A percentile compares a stretch with the other conserved stretches of the same genome.
Conservation (phyloP, 2,797 vertebrate genomes). For the Tauraco hartlaubi region DNA sequence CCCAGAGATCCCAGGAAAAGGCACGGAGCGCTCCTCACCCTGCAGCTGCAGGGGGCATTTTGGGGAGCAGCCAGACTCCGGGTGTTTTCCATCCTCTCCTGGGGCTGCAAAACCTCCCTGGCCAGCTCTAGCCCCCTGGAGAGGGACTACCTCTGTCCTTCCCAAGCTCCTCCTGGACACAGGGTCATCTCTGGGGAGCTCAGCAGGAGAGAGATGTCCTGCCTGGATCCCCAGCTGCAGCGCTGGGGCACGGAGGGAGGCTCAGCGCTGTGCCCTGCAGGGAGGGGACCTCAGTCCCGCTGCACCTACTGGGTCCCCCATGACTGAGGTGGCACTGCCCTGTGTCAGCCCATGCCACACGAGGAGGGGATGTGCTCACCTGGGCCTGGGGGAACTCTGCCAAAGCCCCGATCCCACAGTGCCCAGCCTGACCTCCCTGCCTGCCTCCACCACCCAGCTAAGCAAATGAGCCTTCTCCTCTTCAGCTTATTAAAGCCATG, state of each 20-base stretch:
- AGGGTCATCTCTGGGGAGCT: background rate
- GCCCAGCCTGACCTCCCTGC: background rate
- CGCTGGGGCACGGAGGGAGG: too few species aligned
- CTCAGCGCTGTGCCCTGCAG: rapidly evolving
- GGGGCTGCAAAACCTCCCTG: background rate
- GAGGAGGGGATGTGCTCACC: rapidly evolving
- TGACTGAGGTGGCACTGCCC: background rate
- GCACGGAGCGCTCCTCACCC: background rate
- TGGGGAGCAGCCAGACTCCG: rapidly evolving
- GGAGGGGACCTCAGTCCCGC: rapidly evolving
- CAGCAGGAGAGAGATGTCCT: background rate
- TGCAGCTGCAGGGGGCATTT: background rate
- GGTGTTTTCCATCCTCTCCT: background rate
- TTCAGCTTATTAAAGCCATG: conserved; percentile 35
- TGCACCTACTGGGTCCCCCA: rapidly evolving
- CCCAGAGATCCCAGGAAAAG: rapidly evolving
- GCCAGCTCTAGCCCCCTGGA: background rate
- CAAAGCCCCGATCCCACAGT: background rate
- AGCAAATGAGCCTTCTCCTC: conserved; percentile 41
- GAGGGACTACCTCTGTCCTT: background rate
- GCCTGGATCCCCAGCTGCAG: background rate
- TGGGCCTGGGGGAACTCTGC: rapidly evolving
- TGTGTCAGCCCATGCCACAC: background rate
- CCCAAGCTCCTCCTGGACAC: background rate
- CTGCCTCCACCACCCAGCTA: background rate